phyloP scores from a whole-genome alignment of 2,888 invertebrate genomes.

The Drosophila atripex region DNA sequence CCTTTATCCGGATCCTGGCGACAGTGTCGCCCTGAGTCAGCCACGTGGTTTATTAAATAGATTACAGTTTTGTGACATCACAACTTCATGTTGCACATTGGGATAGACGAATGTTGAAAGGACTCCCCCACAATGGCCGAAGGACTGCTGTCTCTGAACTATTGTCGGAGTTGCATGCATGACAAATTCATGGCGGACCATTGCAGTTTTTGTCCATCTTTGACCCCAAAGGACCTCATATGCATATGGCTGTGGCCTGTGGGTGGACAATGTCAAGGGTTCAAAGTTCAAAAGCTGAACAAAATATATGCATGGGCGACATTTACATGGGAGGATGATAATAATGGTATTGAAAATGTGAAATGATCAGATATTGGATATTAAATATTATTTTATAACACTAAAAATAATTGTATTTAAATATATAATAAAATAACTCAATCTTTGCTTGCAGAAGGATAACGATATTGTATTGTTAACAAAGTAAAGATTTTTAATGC shows the following conservation, averaged over 20 bases:
- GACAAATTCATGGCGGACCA: slow-evolving; percentile 62
- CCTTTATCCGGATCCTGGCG: slow-evolving; percentile 51
- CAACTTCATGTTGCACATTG: slow-evolving; percentile 47
- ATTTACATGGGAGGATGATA: background rate
- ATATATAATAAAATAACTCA: background rate
- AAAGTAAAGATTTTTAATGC: slow-evolving; percentile 13
- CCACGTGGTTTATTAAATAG: slow-evolving; percentile 76
- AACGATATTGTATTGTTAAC: background rate
- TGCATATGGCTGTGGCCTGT: slow-evolving; percentile 7
- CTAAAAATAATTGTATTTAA: background rate
- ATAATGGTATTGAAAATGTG: background rate
- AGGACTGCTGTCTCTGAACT: background rate
- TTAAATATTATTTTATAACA: background rate
- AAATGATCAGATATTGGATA: background rate
- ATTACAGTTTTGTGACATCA: slow-evolving; percentile 65
- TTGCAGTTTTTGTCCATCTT: slow-evolving; percentile 56
- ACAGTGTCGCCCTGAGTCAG: slow-evolving; percentile 55
- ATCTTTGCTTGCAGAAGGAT: too few relatives aligned
- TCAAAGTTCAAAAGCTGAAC: slow-evolving; percentile 10
- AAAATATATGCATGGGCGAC: background rate
- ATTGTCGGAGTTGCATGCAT: slow-evolving; percentile 52
- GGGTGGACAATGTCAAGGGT: slow-evolving; percentile 1
- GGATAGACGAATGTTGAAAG: slow-evolving; percentile 26
- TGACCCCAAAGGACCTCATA: slow-evolving; percentile 27
- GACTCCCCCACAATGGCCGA: background rate